A percentile compares a stretch with the other conserved stretches of the same genome.
phyloP scores from a whole-genome alignment of 2,113 vertebrate genomes.

The Ictidomys tridecemlineatus region DNA sequence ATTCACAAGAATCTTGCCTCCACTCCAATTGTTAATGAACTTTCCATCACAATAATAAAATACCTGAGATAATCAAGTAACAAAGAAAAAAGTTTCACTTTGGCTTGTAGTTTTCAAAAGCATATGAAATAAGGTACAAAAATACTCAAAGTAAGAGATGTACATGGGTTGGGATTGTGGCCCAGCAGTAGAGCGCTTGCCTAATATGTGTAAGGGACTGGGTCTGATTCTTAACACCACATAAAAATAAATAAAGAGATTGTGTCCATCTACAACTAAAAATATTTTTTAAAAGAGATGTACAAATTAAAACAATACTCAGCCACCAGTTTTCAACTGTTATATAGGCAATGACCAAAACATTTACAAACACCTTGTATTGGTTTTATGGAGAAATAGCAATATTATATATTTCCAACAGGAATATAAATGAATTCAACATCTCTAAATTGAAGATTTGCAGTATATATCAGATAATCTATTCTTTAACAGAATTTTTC shows the following conservation, averaged over 20 bases:
- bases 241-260: too few relatives aligned
- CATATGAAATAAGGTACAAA: neutral
- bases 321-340: slow-evolving; percentile 4
- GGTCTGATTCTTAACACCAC: too few relatives aligned
- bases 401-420: neutral
- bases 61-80: too few relatives aligned
- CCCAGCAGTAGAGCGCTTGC: too few relatives aligned
- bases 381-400: neutral
- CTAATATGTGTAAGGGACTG: too few relatives aligned
- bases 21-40: neutral
- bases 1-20: neutral
- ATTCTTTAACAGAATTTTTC: neutral
- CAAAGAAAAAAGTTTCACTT: too few relatives aligned
- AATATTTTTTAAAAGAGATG: neutral
- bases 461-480: neutral
- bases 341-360: slow-evolving; percentile 6
- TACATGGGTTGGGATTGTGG: neutral
- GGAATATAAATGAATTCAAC: neutral
- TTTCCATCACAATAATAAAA: too few relatives aligned
- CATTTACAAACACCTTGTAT: neutral
- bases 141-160: neutral
- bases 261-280: too few relatives aligned
- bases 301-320: slow-evolving; percentile 21
- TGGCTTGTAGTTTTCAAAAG: neutral
- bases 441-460: neutral